These are phyloP conservation scores for Apamea crenata DNA, from an alignment of 2,888 invertebrate genomes.

Conservation along the genomic window DNA sequence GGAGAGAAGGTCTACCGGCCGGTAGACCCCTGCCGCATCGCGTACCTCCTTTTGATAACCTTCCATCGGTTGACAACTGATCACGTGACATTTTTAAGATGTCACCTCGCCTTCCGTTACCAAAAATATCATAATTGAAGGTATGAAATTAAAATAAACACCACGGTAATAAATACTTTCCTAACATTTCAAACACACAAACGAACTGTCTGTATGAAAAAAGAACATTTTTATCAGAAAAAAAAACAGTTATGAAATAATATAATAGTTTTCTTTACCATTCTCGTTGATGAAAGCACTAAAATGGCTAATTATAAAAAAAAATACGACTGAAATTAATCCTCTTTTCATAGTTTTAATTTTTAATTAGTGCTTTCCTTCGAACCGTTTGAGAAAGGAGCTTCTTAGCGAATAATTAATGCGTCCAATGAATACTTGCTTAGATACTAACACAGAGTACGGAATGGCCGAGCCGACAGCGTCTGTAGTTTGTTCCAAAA, in stretches of 20 bases:
- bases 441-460: slow-evolving; percentile 20
- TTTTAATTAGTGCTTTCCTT: slow-evolving; percentile 34
- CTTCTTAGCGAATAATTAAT: slow-evolving; percentile 39
- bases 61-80: neutral
- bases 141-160: neutral
- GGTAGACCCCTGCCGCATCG: too few species aligned
- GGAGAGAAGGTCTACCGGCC: too few species aligned
- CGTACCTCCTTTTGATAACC: too few species aligned
- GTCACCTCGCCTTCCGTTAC: too few species aligned
- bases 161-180: neutral
- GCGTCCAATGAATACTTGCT: slow-evolving; percentile 15
- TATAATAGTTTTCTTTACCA: neutral
- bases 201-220: neutral
- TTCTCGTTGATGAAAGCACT: neutral
- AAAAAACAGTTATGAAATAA: too few species aligned
- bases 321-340: slow-evolving; percentile 18
- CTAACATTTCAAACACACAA: neutral
- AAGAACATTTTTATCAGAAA: neutral
- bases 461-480: neutral
- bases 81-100: neutral
- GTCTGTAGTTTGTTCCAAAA: neutral
- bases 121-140: neutral
- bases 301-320: neutral
- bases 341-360: slow-evolving; percentile 40
- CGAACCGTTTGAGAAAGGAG: slow-evolving; percentile 14